These are phyloP conservation scores for Anticlea derivata DNA, from an alignment of 2,888 invertebrate species.

Conservation along the genomic window DNA sequence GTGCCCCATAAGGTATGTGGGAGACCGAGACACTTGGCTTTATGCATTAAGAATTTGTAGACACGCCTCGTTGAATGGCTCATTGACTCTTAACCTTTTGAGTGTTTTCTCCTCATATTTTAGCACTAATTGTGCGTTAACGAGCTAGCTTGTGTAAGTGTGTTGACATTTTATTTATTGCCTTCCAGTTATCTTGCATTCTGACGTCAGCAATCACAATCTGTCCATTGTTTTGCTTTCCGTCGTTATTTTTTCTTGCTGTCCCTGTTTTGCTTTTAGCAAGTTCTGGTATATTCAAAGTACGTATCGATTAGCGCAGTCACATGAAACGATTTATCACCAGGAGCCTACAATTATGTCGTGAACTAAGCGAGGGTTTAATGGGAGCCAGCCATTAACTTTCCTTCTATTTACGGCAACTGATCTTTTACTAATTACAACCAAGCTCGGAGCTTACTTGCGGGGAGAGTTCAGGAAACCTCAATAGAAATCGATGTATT, in stretches of 20 bases:
- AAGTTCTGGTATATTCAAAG: conserved; percentile 8
- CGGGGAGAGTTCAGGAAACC: conserved; percentile 22
- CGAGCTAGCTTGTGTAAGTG: conserved; percentile 21
- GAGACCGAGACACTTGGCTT: conserved; percentile 47
- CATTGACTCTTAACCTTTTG: conserved; percentile 38
- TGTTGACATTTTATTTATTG: conserved; percentile 28
- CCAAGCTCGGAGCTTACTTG: conserved; percentile 15
- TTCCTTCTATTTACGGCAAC: conserved; percentile 28
- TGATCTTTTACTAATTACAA: conserved; percentile 33
- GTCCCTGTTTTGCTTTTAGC: neutral
- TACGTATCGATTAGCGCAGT: conserved; percentile 5
- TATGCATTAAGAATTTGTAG: conserved; percentile 44
- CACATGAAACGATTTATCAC: conserved; percentile 24
- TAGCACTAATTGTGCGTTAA: conserved; percentile 34
- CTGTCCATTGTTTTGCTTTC: neutral
- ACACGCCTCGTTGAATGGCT: conserved; percentile 39
- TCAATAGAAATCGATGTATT: conserved; percentile 18
- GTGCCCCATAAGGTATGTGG: conserved; percentile 65
- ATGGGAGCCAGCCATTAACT: conserved; percentile 18
- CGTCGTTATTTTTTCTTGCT: neutral
- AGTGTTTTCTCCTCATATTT: conserved; percentile 39
- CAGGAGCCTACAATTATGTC: conserved; percentile 27
- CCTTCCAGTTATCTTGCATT: neutral
- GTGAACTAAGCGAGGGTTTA: conserved; percentile 21
- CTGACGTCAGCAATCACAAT: neutral